Evolutionary conservation across 2,888 invertebrate genomes (phyloP).

Genomic region (Dolichomitus sp.): DNA sequence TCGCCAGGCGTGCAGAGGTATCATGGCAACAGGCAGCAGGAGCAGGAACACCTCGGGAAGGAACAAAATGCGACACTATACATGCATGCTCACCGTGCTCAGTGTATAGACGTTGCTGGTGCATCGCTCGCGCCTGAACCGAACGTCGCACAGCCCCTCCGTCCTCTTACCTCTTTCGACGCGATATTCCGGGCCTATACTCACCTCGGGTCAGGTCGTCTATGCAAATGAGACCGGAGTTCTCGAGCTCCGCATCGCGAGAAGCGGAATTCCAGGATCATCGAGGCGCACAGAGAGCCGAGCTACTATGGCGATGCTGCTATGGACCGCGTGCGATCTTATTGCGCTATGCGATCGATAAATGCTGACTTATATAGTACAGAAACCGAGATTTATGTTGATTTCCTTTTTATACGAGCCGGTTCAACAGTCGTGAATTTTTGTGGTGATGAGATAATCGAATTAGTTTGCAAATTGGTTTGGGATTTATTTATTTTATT

Average conservation of each 20-base stretch:
- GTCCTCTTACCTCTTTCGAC: conserved; percentile 60
- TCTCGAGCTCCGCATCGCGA: conserved; percentile 64
- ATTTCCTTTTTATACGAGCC: background rate
- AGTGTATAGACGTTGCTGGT: conserved; percentile 12
- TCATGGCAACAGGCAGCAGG: conserved; percentile 39
- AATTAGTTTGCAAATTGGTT: no score
- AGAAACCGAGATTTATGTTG: conserved; percentile 1
- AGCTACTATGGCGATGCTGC: conserved; percentile 49
- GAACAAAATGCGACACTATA: conserved; percentile 55
- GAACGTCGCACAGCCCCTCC: conserved; percentile 28
- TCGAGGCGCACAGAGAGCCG: conserved; percentile 54
- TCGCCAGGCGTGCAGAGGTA: background rate
- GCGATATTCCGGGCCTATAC: conserved; percentile 63
- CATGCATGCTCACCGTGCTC: background rate
- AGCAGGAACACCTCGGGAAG: conserved; percentile 27
- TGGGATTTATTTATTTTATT: no score
- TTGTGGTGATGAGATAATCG: no score
- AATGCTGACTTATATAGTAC: conserved; percentile 58
- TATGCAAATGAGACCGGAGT: conserved; percentile 77
- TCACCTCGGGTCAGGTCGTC: conserved; percentile 76
- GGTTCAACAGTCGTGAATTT: background rate
- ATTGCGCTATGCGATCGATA: conserved; percentile 62
- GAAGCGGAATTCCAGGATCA: conserved; percentile 74
- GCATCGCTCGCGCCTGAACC: conserved; percentile 37
- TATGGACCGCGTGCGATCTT: conserved; percentile 6